A percentile compares a stretch with the other conserved stretches of the same genome.
These are phyloP conservation scores for Platysteira castanea DNA, from an alignment of 2,113 vertebrate species.

Conservation along the genomic window DNA sequence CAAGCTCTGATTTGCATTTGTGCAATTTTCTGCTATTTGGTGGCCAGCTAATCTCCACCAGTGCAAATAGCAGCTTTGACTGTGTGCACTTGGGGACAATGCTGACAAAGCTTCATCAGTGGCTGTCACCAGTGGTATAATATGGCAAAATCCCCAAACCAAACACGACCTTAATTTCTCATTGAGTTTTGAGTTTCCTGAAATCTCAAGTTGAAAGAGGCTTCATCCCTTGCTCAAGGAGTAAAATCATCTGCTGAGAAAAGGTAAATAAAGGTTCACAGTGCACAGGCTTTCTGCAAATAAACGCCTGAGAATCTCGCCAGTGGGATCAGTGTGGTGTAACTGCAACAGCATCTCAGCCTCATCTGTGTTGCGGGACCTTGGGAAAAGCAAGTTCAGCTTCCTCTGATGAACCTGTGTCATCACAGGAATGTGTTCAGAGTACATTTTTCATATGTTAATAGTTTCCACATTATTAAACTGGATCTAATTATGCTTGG, in stretches of 20 bases:
- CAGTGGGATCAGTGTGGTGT: neutral
- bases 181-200: conserved; percentile 9
- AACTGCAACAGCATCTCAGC: neutral
- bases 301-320: neutral
- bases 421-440: conserved; percentile 17
- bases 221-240: neutral
- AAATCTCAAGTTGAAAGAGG: conserved; percentile 14
- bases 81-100: neutral
- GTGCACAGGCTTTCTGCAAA: neutral
- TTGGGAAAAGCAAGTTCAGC: conserved; percentile 15
- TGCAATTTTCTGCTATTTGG: conserved; percentile 3
- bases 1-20: neutral
- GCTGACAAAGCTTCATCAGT: neutral
- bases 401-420: conserved; percentile 25
- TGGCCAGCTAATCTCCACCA: neutral
- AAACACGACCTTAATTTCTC: conserved; percentile 56
- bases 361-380: neutral
- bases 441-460: conserved; percentile 55
- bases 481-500: conserved; percentile 56
- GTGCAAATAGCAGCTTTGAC: conserved; percentile 35
- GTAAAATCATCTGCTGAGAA: neutral
- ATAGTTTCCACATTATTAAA: conserved; percentile 32
- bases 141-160: conserved; percentile 44
- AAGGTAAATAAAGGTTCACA: conserved; percentile 28
- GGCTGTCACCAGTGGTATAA: conserved; percentile 32